Conservation (phyloP, 2,888 invertebrate genomes). For the Drosophila kuntzei region DNA sequence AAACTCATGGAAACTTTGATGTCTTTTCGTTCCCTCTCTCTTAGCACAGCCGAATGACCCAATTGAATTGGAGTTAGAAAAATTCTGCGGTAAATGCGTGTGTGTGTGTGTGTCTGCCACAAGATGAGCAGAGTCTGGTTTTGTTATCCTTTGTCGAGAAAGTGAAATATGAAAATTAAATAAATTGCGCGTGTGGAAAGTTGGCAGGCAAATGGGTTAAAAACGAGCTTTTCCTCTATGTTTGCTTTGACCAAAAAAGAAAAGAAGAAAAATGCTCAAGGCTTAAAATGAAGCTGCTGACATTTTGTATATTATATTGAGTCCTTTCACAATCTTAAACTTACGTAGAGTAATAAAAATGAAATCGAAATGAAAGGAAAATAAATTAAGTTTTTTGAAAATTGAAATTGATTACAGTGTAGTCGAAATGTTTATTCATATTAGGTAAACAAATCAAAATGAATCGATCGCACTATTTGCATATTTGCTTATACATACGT, state of each 20-base stretch:
- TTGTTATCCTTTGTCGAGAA: constrained; percentile 3
- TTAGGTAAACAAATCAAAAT: constrained; percentile 31
- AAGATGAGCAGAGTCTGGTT: constrained; percentile 6
- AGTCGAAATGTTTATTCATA: constrained; percentile 69
- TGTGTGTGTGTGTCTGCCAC: constrained; percentile 1
- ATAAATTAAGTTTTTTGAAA: constrained; percentile 24
- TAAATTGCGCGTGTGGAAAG: constrained; percentile 22
- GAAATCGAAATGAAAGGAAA: neutral
- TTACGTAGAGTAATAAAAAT: neutral
- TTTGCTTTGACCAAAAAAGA: neutral
- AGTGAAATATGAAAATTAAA: constrained; percentile 35
- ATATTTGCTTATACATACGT: constrained; percentile 31
- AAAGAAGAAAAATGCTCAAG: neutral
- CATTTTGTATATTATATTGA: constrained; percentile 53
- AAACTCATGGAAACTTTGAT: constrained; percentile 21
- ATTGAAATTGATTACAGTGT: constrained; percentile 49
- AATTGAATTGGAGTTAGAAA: constrained; percentile 54
- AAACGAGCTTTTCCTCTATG: neutral
- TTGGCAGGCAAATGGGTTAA: constrained; percentile 19
- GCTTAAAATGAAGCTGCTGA: constrained; percentile 14
- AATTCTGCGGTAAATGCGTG: constrained; percentile 36
- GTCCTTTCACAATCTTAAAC: constrained; percentile 32
- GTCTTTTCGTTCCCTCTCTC: neutral
- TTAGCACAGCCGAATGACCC: constrained; percentile 23
- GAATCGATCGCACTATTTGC: constrained; percentile 45